Evolutionary conservation across 2,888 invertebrate genomes (phyloP).

Genomic region (Oscheius sp.): DNA sequence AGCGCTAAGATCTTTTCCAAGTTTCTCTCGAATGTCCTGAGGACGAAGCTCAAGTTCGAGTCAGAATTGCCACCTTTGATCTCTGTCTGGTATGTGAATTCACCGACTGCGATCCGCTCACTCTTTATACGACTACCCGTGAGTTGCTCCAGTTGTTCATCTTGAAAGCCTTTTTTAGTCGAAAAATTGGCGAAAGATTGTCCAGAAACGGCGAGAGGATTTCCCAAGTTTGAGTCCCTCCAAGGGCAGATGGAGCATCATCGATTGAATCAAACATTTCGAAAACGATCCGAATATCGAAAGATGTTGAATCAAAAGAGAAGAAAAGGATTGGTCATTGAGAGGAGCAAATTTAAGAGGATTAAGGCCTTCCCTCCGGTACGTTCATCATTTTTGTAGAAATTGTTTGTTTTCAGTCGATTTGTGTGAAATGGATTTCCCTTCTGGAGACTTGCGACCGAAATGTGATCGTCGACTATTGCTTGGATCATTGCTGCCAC

Average conservation of each 20-base stretch:
- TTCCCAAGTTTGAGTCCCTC: constrained; percentile 35
- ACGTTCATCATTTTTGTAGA: background rate
- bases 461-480: constrained; percentile 40
- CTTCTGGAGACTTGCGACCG: constrained; percentile 32
- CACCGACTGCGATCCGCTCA: constrained; percentile 32
- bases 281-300: constrained; percentile 33
- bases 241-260: constrained; percentile 27
- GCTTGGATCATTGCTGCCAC: constrained; percentile 41
- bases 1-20: constrained; percentile 39
- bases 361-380: constrained; percentile 50
- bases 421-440: constrained; percentile 40
- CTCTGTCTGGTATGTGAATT: constrained; percentile 53
- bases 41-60: constrained; percentile 43
- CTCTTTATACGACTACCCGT: too few species aligned
- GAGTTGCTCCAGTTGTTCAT: background rate
- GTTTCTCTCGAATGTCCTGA: constrained; percentile 29
- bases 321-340: background rate
- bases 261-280: constrained; percentile 31
- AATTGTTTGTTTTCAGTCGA: constrained; percentile 36
- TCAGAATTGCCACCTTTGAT: constrained; percentile 50
- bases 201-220: constrained; percentile 28
- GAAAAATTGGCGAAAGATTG: constrained; percentile 28
- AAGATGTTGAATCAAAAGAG: constrained; percentile 8
- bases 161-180: background rate
- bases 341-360: constrained; percentile 31